A percentile compares a stretch with the other conserved stretches of the same genome.
Evolutionary conservation across 2,888 invertebrate genomes (phyloP).

Genomic region (Crioceris asparagi): DNA sequence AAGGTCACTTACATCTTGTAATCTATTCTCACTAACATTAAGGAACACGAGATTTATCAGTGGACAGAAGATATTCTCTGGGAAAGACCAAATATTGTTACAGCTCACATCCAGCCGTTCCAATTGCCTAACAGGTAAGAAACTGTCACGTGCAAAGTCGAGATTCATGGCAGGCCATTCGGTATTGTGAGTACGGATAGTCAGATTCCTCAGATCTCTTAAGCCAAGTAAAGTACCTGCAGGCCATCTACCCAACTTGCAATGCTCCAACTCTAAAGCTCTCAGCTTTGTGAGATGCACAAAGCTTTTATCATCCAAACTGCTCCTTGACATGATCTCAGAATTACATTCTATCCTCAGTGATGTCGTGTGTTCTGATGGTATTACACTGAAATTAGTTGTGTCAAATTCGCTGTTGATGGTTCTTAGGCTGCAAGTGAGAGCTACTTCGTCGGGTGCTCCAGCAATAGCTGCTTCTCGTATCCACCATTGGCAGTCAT

Average conservation of each 20-base stretch:
- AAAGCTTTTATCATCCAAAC: constrained; percentile 66
- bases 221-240: constrained; percentile 70
- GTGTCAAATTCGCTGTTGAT: constrained; percentile 82
- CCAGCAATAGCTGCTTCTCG: constrained; percentile 47
- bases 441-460: constrained; percentile 56
- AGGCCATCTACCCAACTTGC: constrained; percentile 77
- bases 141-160: constrained; percentile 70
- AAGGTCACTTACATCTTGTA: constrained; percentile 80
- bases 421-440: constrained; percentile 69
- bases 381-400: constrained; percentile 80
- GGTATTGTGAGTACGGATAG: constrained; percentile 73
- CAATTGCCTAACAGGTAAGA: constrained; percentile 64
- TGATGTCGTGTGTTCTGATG: constrained; percentile 71
- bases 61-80: constrained; percentile 75
- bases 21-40: constrained; percentile 77
- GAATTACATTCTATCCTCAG: constrained; percentile 70
- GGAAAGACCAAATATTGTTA: constrained; percentile 84
- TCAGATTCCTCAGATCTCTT: constrained; percentile 71
- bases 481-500: constrained; percentile 74
- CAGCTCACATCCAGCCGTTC: constrained; percentile 77
- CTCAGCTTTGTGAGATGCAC: constrained; percentile 69
- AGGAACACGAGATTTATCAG: constrained; percentile 66
- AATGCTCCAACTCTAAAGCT: constrained; percentile 72
- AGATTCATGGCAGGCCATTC: constrained; percentile 77
- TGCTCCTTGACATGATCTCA: constrained; percentile 68